A percentile compares a stretch with the other conserved stretches of the same genome.
These are phyloP conservation scores for Endomychus coccineus DNA, from an alignment of 2,888 invertebrate genomes.

Conservation along the genomic window DNA sequence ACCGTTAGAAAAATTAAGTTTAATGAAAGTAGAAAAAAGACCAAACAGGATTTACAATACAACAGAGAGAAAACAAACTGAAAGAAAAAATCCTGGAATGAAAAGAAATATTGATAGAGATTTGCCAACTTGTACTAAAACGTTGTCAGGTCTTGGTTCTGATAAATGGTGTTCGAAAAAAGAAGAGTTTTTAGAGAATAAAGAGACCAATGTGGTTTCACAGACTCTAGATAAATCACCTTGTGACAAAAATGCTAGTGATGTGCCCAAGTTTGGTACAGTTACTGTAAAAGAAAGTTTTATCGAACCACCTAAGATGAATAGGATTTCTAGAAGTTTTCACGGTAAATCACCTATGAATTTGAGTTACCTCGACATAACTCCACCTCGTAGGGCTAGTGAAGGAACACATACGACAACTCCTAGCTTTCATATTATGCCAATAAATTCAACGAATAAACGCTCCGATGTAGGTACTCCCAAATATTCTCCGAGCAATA, in stretches of 20 bases:
- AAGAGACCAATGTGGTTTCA: constrained; percentile 9
- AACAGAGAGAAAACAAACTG: too few species aligned
- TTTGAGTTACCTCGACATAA: constrained; percentile 28
- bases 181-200: constrained; percentile 36
- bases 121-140: too few species aligned
- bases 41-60: too few species aligned
- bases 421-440: constrained; percentile 1
- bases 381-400: constrained; percentile 35
- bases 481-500: constrained; percentile 11
- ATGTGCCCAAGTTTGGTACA: constrained; percentile 37
- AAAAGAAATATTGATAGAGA: not conserved
- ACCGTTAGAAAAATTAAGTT: too few species aligned
- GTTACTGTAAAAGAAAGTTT: constrained; percentile 47
- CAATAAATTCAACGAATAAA: constrained; percentile 11
- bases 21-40: too few species aligned
- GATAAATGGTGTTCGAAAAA: constrained; percentile 39
- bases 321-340: constrained; percentile 44
- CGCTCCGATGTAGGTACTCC: not conserved
- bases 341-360: constrained; percentile 38
- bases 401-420: constrained; percentile 23
- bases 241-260: constrained; percentile 9
- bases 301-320: constrained; percentile 47
- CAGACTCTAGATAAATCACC: constrained; percentile 10
- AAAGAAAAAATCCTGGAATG: too few species aligned
- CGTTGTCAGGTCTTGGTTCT: constrained; percentile 10